Conservation (phyloP, 1,140 invertebrate genomes). For the Elymnias hypermnestra region DNA sequence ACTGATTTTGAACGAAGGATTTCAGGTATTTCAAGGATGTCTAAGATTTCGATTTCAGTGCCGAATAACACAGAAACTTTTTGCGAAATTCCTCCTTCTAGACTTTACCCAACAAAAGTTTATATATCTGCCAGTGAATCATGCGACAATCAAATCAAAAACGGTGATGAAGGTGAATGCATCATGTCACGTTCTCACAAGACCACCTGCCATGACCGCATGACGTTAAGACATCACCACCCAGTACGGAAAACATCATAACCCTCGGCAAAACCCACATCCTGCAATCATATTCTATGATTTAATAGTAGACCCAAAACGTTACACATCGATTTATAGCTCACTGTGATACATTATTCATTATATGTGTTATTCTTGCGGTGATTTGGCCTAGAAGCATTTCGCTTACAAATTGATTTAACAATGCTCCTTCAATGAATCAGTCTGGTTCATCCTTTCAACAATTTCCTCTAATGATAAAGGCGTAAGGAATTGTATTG, state of each 20-base stretch:
- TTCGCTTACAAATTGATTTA: neutral
- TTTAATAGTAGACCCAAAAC: slow-evolving; percentile 3
- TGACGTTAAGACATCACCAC: neutral
- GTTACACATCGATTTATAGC: neutral
- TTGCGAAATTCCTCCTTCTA: no score
- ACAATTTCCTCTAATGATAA: neutral
- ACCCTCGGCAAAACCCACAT: slow-evolving; percentile 5
- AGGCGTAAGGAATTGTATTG: neutral
- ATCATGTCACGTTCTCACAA: no score
- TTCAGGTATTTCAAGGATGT: no score
- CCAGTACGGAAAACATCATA: neutral
- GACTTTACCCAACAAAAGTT: no score
- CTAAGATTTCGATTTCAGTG: no score
- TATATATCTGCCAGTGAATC: no score
- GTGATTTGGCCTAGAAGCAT: neutral
- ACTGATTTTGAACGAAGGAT: no score
- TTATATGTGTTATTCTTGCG: neutral
- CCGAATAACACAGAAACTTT: no score
- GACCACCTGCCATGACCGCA: neutral
- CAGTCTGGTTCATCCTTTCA: neutral
- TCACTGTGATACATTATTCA: neutral
- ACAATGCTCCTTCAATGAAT: neutral
- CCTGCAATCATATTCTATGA: slow-evolving; percentile 3
- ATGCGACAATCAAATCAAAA: no score
- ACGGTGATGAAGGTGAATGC: no score